A percentile compares a stretch with the other conserved stretches of the same genome.
Conservation (phyloP, 2,113 vertebrate genomes). For the Oriolus oriolus region DNA sequence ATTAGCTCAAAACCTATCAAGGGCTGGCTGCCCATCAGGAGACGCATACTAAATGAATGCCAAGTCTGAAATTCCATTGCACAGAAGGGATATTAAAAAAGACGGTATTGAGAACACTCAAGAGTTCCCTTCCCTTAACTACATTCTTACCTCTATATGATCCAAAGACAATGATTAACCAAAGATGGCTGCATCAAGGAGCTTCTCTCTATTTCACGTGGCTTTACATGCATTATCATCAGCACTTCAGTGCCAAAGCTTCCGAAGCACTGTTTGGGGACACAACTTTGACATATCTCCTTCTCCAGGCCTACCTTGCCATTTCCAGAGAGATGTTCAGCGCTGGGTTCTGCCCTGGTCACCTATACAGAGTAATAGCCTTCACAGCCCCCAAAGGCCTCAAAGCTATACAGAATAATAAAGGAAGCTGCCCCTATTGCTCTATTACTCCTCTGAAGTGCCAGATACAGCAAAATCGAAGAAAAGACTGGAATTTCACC, state of each 20-base stretch:
- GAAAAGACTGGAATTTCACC: background rate
- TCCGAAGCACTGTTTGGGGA: background rate
- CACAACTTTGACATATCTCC: background rate
- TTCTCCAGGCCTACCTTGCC: background rate
- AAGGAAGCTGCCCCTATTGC: background rate
- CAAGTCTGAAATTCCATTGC: constrained; percentile 8
- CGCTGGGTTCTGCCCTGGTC: background rate
- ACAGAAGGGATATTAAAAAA: background rate
- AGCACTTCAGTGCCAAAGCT: background rate
- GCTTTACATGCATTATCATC: background rate
- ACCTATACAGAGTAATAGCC: background rate
- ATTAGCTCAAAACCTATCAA: constrained; percentile 24
- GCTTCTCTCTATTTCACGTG: background rate
- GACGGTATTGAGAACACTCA: background rate
- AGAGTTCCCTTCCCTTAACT: background rate
- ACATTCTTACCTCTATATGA: background rate
- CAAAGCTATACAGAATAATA: background rate
- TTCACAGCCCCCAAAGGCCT: background rate
- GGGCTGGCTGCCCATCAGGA: constrained; percentile 25
- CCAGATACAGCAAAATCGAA: background rate
- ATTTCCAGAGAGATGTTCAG: background rate
- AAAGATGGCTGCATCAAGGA: background rate
- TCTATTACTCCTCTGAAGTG: background rate
- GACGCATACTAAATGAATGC: background rate
- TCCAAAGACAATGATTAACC: background rate